Conservation (phyloP, 2,888 invertebrate genomes). For the Metacarcinus magister region DNA sequence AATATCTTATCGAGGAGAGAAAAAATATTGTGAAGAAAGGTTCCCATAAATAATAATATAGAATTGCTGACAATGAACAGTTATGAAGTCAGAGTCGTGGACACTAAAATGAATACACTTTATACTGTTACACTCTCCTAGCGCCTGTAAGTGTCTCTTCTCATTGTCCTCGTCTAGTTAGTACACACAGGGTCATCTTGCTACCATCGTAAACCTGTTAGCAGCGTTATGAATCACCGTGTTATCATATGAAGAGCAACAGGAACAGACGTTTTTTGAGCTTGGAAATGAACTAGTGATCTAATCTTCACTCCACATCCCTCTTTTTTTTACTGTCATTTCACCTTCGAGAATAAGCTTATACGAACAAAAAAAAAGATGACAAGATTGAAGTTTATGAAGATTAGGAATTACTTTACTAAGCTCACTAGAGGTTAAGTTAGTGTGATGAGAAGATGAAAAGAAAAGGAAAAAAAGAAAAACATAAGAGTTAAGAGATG, state of each 20-base stretch:
- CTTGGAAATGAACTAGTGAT: neutral
- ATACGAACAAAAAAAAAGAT: too few relatives aligned
- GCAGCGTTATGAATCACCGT: neutral
- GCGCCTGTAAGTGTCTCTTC: neutral
- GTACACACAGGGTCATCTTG: neutral
- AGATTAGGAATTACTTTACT: too few relatives aligned
- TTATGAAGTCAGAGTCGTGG: neutral
- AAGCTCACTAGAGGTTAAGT: too few relatives aligned
- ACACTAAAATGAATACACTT: neutral
- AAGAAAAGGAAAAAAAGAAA: too few relatives aligned
- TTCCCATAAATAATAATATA: neutral
- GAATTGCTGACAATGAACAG: neutral
- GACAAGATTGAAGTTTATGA: too few relatives aligned
- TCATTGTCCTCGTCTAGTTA: neutral
- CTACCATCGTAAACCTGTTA: neutral
- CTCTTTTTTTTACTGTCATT: too few relatives aligned
- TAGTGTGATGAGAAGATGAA: too few relatives aligned
- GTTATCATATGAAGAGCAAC: neutral
- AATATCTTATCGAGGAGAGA: too few relatives aligned
- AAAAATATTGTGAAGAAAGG: too few relatives aligned
- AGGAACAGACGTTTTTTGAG: neutral
- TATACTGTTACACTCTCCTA: neutral
- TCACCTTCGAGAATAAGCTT: too few relatives aligned
- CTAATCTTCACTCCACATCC: too few relatives aligned
- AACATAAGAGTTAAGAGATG: too few relatives aligned